Base-by-base conservation (phyloP, 2,797 vertebrate genomes). In the Intellagama lesueurii region DNA sequence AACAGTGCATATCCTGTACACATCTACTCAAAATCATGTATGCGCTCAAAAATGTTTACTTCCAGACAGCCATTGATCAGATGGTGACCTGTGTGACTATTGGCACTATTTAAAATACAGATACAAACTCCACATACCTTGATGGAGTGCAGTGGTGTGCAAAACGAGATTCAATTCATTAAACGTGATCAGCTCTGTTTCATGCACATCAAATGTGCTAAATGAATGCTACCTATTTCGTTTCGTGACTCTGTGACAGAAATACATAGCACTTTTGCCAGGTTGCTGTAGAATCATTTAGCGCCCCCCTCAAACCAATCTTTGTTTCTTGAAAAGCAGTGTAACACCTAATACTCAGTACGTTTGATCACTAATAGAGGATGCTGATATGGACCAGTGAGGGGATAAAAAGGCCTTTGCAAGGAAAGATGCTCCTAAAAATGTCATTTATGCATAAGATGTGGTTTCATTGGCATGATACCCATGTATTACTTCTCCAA, bases 151-250 rank as follows among this genome's bases (percentile, higher is more conserved):
- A 86, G 35, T 2, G 80, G 82, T 28, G 79, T 11, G 26, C 30
- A 89, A 72, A 90, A 79, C 0, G 81, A 7, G 87, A 88, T 56
- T 81, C 32, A 85, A 82, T 93, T 28, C n/a, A 90, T 87, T 89
- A 64, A 70, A 86, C 47, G 60, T 16, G 81, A 90, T 79, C 72
- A 72, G 81, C 90, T 68, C 1, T 2, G 72, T 85, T 92, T 91
- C 77, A 90, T 16, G 60, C 32, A 91, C 88, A 91, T 88, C 87
- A 81, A 92, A 89, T 52, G 72, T 7, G 85, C 1, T 84, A 79
- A 70, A 89, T 52, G 73, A 90, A 32, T 40, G 19, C 66, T 47
- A 12, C 12, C 77, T 89, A 81, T 79, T 90, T 52, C 82, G 26
- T 5, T 14, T 81, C 68, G 3, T 5, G 44, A 69, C 82, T 64